phyloP scores from a whole-genome alignment of 2,113 vertebrate species.

The Pyxicephalus adspersus region DNA sequence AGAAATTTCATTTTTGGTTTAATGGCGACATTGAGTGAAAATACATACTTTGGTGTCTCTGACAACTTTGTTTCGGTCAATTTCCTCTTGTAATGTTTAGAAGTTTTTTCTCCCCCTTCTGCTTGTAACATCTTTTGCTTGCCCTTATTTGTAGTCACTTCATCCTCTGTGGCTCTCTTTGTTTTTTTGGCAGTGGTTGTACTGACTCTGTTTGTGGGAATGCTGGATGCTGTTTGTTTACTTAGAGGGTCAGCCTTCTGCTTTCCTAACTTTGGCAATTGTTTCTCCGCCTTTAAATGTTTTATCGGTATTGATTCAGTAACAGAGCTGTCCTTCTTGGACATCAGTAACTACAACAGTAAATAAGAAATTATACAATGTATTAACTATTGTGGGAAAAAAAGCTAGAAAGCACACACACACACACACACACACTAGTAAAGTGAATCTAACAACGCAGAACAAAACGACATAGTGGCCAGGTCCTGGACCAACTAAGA shows the following conservation, averaged over 20 bases:
- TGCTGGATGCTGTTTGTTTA: background rate
- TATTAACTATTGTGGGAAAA: too few species aligned
- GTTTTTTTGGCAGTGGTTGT: background rate
- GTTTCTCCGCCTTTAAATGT: background rate
- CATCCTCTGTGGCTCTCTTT: background rate
- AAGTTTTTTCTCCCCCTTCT: background rate
- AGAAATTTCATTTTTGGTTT: too few species aligned
- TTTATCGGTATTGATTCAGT: background rate
- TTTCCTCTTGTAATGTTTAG: background rate
- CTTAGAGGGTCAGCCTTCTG: background rate
- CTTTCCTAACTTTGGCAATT: background rate
- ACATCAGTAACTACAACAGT: conserved; percentile 28
- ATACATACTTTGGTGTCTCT: conserved; percentile 1
- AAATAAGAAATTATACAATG: background rate
- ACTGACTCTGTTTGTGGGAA: background rate
- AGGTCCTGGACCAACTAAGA: too few species aligned
- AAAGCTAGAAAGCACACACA: too few species aligned
- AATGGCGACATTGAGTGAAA: too few species aligned
- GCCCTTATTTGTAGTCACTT: background rate
- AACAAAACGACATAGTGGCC: too few species aligned
- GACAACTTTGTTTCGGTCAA: background rate
- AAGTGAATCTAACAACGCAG: too few species aligned
- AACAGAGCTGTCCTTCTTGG: background rate
- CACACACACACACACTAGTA: too few species aligned
- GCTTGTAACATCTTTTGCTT: background rate